Evolutionary conservation across 1,140 invertebrate species (phyloP).

Genomic region (Amyelois transitella): DNA sequence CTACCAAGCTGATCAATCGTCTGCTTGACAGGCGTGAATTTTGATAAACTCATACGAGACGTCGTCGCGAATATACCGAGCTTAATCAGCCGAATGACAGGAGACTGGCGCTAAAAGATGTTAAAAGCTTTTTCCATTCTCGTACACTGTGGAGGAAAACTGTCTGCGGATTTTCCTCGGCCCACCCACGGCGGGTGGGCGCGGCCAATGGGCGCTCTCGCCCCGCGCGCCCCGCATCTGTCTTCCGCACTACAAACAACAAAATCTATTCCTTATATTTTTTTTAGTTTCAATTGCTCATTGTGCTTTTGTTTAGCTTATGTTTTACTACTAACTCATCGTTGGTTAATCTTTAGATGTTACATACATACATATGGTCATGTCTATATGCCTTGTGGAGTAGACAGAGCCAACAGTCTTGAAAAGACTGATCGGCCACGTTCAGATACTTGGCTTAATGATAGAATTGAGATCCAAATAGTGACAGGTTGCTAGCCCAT

Average conservation of each 20-base stretch:
- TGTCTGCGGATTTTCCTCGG: constrained; percentile 43
- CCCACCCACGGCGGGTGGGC: constrained; percentile 53
- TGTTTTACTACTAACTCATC: background rate
- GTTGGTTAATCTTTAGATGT: too few species aligned
- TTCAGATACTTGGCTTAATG: too few species aligned
- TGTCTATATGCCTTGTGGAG: too few species aligned
- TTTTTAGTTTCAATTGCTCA: background rate
- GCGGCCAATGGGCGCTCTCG: constrained; percentile 47
- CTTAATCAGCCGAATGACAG: constrained; percentile 47
- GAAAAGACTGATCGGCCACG: too few species aligned
- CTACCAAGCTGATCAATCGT: constrained; percentile 35
- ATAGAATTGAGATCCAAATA: too few species aligned
- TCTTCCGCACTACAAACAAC: background rate
- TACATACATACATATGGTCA: too few species aligned
- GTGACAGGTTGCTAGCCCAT: too few species aligned
- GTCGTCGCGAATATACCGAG: constrained; percentile 20
- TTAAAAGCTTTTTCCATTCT: constrained; percentile 64
- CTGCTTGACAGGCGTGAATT: constrained; percentile 28
- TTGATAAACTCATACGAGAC: constrained; percentile 32
- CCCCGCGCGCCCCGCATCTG: constrained; percentile 23
- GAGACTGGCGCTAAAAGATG: constrained; percentile 56
- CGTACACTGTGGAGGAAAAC: constrained; percentile 34
- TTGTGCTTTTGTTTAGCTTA: background rate
- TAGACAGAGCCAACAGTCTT: too few species aligned
- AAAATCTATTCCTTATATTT: background rate